Conservation (phyloP, 2,113 vertebrate species). For the Pangasianodon gigas region DNA sequence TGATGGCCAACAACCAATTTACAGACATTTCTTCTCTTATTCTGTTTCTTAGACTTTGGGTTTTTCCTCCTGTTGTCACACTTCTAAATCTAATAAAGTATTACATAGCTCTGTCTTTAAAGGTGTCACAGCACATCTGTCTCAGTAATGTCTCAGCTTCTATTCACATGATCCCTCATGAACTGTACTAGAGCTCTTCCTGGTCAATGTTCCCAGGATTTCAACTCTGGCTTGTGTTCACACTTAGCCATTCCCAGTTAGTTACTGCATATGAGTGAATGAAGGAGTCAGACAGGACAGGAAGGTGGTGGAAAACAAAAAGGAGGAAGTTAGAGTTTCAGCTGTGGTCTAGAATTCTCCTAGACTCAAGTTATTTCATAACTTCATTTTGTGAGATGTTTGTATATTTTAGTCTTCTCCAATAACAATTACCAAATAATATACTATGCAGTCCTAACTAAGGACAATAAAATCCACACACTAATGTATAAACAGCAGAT, state of each 20-base stretch:
- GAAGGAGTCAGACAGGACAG: not conserved
- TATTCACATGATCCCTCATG: not conserved
- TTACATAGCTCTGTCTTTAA: not conserved
- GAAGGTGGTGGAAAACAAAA: not conserved
- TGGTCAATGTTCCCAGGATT: not conserved
- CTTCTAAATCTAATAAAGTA: not conserved
- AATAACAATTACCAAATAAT: not conserved
- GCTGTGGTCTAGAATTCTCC: not conserved
- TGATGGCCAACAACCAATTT: not conserved
- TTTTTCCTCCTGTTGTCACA: not conserved
- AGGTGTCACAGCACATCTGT: not conserved
- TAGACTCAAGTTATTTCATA: not conserved
- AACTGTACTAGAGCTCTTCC: not conserved
- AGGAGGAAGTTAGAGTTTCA: not conserved
- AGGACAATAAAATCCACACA: not conserved
- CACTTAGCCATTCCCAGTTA: not conserved
- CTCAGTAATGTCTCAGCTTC: not conserved
- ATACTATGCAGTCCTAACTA: not conserved
- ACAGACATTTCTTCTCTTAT: not conserved
- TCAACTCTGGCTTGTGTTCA: not conserved
- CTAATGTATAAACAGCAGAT: not conserved
- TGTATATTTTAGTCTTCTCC: not conserved
- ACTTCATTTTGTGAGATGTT: not conserved
- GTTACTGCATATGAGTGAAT: not conserved
- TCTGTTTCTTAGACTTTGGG: not conserved